Evolutionary conservation across 2,888 invertebrate genomes (phyloP), one percentile per base, ranked within the genome.

Genomic region (Lissocephala sabroskyi): DNA sequence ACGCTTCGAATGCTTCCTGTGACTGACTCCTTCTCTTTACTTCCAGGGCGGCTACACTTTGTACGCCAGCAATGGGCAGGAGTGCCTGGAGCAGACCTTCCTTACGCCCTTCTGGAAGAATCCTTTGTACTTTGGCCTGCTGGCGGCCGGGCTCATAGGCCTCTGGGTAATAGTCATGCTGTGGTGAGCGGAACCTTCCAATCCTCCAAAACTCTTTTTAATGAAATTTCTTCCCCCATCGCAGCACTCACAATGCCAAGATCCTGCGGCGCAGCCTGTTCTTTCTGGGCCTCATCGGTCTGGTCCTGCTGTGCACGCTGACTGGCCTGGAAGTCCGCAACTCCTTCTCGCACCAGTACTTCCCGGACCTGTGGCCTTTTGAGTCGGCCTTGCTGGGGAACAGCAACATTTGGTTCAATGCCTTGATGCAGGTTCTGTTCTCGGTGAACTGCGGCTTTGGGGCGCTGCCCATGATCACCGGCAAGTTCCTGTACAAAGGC

Each of bases 401-500:
- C 30, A 82, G 84, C 57, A 71, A 79, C 44, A 70, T 84, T 35
- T 85, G 85, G 85, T 85, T 85, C 39, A 83, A 79, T 58, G 84
- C 85, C n/a, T 59, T 85, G 4, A 76, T 84, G 49, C 85, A 85
- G 73, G 84, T 85, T 5, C 67, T 85, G 14, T 84, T 81, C 57
- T 81, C 84, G 18, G 79, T 84, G 0, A 84, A 83, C 51, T 84
- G 84, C 47, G 85, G 85, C 14, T 80, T 83, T 36, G 85, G 85
- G 11, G 78, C 81, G 2, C 55, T 85, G 41, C 83, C 85, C 10
- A 83, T 84, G 59, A 43, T 85, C n/a, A 84, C 85, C 1, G 85
- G 85, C 3, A 85, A 84, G 60, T 84, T 84, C 57, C 71, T 85
- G 17, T 84, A 85, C 55, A 85, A 85, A 62, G 83, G 84, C 18